Percentiles rank a stretch among this genome's conserved stretches.
These are phyloP conservation scores for Meiosimyza decipiens DNA, from an alignment of 2,888 invertebrate species.

Conservation along the genomic window DNA sequence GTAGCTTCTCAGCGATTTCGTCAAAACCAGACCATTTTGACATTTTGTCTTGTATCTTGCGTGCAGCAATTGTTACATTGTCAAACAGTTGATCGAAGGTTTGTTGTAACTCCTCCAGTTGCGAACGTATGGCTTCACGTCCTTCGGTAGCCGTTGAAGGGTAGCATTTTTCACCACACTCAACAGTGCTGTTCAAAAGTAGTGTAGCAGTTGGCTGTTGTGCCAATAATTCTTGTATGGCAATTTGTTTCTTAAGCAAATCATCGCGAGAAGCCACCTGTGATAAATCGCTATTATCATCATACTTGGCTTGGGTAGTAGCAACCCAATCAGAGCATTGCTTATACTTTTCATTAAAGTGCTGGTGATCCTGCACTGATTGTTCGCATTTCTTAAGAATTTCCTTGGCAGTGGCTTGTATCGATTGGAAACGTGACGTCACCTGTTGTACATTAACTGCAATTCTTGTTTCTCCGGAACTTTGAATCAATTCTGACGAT, in stretches of 20 bases:
- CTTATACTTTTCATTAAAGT: conserved; percentile 84
- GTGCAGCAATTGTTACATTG: conserved; percentile 79
- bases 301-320: conserved; percentile 78
- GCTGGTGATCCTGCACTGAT: conserved; percentile 82
- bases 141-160: conserved; percentile 88
- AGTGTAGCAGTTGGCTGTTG: conserved; percentile 81
- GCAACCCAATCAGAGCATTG: conserved; percentile 86
- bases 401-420: conserved; percentile 89
- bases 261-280: conserved; percentile 76
- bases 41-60: conserved; percentile 85
- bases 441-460: conserved; percentile 91
- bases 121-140: conserved; percentile 83
- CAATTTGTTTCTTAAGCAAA: conserved; percentile 76
- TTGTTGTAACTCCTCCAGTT: conserved; percentile 85
- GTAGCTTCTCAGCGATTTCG: conserved; percentile 82
- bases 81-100: conserved; percentile 85
- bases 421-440: conserved; percentile 88
- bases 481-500: conserved; percentile 85
- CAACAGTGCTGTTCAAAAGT: conserved; percentile 84
- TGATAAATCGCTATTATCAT: conserved; percentile 74
- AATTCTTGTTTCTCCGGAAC: conserved; percentile 86
- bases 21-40: conserved; percentile 92
- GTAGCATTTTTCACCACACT: conserved; percentile 88
- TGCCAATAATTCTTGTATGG: conserved; percentile 78
- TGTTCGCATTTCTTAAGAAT: conserved; percentile 92